phyloP scores from a whole-genome alignment of 2,888 invertebrate genomes.

The Hymenopus coronatus region DNA sequence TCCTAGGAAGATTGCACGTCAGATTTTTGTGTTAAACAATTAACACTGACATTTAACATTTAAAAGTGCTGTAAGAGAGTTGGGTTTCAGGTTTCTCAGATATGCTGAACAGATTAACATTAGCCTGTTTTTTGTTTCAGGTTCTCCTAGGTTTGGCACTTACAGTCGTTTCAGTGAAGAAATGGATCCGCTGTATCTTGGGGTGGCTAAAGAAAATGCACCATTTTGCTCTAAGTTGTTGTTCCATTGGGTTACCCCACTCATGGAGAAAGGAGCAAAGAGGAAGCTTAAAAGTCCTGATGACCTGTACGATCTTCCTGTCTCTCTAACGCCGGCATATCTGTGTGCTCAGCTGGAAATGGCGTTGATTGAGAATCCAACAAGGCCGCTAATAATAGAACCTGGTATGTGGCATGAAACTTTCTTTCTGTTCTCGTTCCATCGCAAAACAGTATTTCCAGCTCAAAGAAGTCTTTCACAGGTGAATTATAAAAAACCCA shows the following conservation, averaged over 20 bases:
- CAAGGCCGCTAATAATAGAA: conserved; percentile 45
- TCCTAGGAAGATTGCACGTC: too few relatives aligned
- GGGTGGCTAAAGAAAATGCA: conserved; percentile 77
- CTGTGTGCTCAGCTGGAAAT: conserved; percentile 60
- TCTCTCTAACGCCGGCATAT: conserved; percentile 58
- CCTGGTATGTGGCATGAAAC: conserved; percentile 33
- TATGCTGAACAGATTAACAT: too few relatives aligned
- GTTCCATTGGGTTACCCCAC: conserved; percentile 83
- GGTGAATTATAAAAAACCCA: too few relatives aligned
- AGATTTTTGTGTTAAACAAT: too few relatives aligned
- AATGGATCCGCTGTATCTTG: conserved; percentile 67
- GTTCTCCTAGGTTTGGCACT: conserved; percentile 39
- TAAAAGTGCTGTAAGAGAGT: too few relatives aligned
- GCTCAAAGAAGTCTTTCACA: too few relatives aligned
- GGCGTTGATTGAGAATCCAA: conserved; percentile 46
- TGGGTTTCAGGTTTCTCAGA: too few relatives aligned
- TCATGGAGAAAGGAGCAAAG: conserved; percentile 76
- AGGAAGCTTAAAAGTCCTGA: conserved; percentile 70
- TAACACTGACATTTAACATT: too few relatives aligned
- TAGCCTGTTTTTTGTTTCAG: neutral
- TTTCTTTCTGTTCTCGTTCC: too few relatives aligned
- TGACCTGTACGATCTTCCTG: conserved; percentile 80
- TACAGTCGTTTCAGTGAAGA: conserved; percentile 65
- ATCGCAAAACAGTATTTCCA: too few relatives aligned
- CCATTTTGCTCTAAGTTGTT: conserved; percentile 69